Base-by-base conservation (phyloP, 2,113 vertebrate species). In the Cygnus atratus region DNA sequence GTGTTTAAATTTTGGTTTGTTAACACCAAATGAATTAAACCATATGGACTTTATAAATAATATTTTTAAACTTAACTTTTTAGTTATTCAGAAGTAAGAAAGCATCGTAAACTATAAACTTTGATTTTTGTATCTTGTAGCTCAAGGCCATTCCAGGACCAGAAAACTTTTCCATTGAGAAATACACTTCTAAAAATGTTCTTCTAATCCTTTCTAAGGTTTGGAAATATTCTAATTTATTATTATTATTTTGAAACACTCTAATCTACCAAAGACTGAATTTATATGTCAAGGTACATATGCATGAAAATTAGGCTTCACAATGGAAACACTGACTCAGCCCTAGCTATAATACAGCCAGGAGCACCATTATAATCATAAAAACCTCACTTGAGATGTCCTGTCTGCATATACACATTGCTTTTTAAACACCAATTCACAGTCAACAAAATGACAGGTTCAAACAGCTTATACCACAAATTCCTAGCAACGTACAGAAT, bases 401-500 rank as follows among this genome's bases (percentile, higher is more conserved):
- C 31, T 79, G 37, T 70, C 85, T 85, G 11, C 31, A n/a, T 28
- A 79, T 17, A 86, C 13, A 66, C 63, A 66, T 33, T 35, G 59
- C 83, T 78, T 94, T 92, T 96, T 65, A 91, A 90, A 72, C 52
- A 87, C 10, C 43, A 94, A 0, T 83, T 78, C 90, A 70, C n/a
- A 78, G 50, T 35, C 55, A 87, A 62, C 55, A 75, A 88, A 93
- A 81, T 33, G 41, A 52, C 75, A 80, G 22, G 58, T 66, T 95
- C 52, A 89, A 95, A 59, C 75, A 84, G 21, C 26, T 54, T 65
- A 55, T 31, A 67, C 25, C 55, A 82, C n/a, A 83, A 59, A 93
- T 96, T 75, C 59, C n/a, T 89, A 84, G 70, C 44, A 92, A 93
- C 46, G 28, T 73, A 58, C 18, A 90, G 37, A 94, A 92, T 93